Conservation (phyloP, 2,888 invertebrate genomes). For the Tortrix viridana region DNA sequence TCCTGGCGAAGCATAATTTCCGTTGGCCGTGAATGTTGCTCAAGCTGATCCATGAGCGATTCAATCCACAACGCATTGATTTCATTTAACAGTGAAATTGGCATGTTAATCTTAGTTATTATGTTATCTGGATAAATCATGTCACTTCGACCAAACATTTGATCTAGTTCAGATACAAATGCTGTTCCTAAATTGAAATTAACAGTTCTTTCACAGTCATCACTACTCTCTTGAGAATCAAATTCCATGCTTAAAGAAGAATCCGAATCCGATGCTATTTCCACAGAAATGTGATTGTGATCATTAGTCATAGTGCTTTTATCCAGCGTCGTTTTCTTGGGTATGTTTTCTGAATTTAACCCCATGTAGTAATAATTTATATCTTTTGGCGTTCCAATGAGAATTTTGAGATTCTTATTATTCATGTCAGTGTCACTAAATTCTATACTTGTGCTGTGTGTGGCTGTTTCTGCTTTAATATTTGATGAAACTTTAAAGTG, state of each 20-base stretch:
- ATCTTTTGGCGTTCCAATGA: conserved; percentile 56
- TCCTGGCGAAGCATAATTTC: conserved; percentile 86
- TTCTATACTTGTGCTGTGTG: conserved; percentile 62
- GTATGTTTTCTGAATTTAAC: conserved; percentile 58
- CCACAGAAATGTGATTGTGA: conserved; percentile 43
- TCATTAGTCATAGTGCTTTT: conserved; percentile 71
- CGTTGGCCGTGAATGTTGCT: conserved; percentile 83
- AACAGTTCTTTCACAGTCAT: conserved; percentile 57
- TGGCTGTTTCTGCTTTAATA: conserved; percentile 47
- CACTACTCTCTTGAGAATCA: conserved; percentile 44
- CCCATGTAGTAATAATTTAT: conserved; percentile 62
- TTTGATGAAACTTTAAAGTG: conserved; percentile 30
- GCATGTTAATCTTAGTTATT: conserved; percentile 86
- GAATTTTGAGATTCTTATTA: conserved; percentile 54
- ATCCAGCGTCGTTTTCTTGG: conserved; percentile 63
- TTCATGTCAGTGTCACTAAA: conserved; percentile 56
- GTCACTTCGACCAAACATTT: conserved; percentile 83
- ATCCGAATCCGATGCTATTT: conserved; percentile 20
- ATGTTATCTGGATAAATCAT: conserved; percentile 81
- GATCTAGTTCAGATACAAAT: conserved; percentile 86
- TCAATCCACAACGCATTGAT: conserved; percentile 89
- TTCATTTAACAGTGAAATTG: conserved; percentile 86
- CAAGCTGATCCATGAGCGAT: conserved; percentile 87
- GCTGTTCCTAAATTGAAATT: conserved; percentile 84
- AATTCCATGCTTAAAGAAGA: conserved; percentile 40